These are phyloP conservation scores for Diaphora mendica DNA, from an alignment of 2,888 invertebrate species.

Conservation along the genomic window DNA sequence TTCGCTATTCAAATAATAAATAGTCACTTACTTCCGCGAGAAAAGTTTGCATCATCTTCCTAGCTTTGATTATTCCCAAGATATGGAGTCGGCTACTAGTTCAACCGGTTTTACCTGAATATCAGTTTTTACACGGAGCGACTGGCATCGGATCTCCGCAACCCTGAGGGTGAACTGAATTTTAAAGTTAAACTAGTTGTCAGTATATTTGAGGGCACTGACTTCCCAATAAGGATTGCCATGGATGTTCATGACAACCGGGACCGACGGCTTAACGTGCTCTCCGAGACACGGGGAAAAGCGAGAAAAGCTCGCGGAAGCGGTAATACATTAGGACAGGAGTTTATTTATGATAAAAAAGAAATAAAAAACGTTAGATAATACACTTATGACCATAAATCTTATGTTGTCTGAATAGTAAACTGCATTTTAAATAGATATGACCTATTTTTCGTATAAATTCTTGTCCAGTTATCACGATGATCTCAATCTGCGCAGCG, in stretches of 20 bases:
- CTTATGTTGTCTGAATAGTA: slow-evolving; percentile 48
- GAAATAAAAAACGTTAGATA: slow-evolving; percentile 59
- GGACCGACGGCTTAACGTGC: too few relatives aligned
- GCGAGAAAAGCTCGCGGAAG: slow-evolving; percentile 41
- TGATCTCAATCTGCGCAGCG: slow-evolving; percentile 46
- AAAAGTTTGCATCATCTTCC: slow-evolving; percentile 48
- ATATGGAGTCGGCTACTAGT: too few relatives aligned
- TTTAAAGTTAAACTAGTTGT: too few relatives aligned
- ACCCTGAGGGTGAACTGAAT: too few relatives aligned
- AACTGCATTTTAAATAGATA: slow-evolving; percentile 53
- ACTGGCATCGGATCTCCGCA: too few relatives aligned
- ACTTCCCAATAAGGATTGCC: too few relatives aligned
- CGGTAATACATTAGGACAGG: slow-evolving; percentile 37
- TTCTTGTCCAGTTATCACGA: slow-evolving; percentile 31
- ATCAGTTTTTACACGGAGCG: too few relatives aligned
- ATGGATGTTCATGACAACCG: too few relatives aligned
- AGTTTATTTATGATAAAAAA: slow-evolving; percentile 60
- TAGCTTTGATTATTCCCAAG: too few relatives aligned
- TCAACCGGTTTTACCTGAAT: too few relatives aligned
- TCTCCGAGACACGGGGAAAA: too few relatives aligned
- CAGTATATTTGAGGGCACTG: too few relatives aligned
- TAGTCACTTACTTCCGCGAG: slow-evolving; percentile 44
- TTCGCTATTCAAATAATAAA: slow-evolving; percentile 64
- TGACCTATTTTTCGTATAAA: slow-evolving; percentile 52
- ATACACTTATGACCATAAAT: slow-evolving; percentile 50